Evolutionary conservation across 1,140 invertebrate species (phyloP), one percentile per base, ranked within the genome.

Genomic region (Acromyrmex echinatior): DNA sequence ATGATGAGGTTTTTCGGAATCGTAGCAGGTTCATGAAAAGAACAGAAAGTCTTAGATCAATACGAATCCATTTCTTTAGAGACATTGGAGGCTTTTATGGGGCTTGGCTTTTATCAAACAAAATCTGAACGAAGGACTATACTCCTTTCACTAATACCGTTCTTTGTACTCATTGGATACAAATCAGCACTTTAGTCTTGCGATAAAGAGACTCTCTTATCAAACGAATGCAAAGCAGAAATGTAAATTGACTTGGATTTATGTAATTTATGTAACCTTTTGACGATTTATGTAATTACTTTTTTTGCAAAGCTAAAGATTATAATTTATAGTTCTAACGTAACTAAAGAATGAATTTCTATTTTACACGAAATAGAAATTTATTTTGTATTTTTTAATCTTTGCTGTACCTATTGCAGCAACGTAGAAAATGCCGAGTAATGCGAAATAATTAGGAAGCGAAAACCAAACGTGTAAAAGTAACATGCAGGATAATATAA

Each of bases 81-180:
- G n/a, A 70, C 77, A 76, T 80, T 56, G 51, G 21, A 25, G 25
- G n/a, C 53, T 68, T 88, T 89, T 74, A 76, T 86, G 62, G 49
- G 16, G 39, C 58, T 86, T 76, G 31, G 45, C 10, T 18, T 77
- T 84, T 80, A 81, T 88, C 80, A 62, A 21, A 62, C 56, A 58
- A 74, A 68, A 68, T 56, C 51, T 60, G 35, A 65, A 63, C 14
- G 35, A 31, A 12, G 45, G 14, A 60, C 25, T 87, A 39, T 21
- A 31, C 6, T 51, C 39, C 49, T 21, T 53, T 78, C 10, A 12
- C 16, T 21, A 51, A 14, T 76, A 63, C 12, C n/a, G 4, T 56
- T 58, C 21, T 80, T 16, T n/a, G 56, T 45, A 45, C 12, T 18
- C 18, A 18, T 45, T 51, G 4, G 18, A n/a, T 60, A 76, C 70